Evolutionary conservation across 1,140 invertebrate species (phyloP).

Genomic region (Bombus haemorrhoidalis): DNA sequence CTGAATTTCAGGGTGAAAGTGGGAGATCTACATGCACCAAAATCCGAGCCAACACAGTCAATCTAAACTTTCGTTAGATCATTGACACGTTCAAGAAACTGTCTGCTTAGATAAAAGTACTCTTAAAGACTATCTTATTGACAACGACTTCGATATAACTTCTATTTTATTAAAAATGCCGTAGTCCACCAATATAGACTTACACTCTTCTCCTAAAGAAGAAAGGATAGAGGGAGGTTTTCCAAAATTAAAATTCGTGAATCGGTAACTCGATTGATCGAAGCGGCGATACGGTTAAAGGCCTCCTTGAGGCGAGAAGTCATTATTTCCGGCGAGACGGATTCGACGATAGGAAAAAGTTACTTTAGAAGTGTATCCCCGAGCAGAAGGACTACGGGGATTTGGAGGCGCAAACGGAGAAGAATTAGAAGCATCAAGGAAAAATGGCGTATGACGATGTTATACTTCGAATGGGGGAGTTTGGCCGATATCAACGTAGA

Average conservation of each 20-base stretch:
- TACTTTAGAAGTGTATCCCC: constrained; percentile 3
- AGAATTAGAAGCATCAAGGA: background rate
- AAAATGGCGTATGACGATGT: constrained; percentile 90
- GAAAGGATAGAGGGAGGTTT: background rate
- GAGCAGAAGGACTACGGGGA: constrained; percentile 24
- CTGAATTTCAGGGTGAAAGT: constrained; percentile 15
- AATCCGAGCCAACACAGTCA: background rate
- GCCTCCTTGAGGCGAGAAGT: background rate
- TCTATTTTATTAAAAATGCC: background rate
- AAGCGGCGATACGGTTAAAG: background rate
- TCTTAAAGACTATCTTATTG: background rate
- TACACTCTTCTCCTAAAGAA: background rate
- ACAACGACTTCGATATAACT: background rate
- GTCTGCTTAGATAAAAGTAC: background rate
- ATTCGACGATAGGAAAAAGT: constrained; percentile 10
- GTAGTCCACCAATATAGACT: background rate
- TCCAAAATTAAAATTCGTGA: background rate
- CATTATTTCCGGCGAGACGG: constrained; percentile 33
- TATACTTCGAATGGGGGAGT: constrained; percentile 87
- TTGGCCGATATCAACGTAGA: constrained; percentile 88
- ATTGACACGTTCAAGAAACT: background rate
- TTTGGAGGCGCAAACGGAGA: constrained; percentile 26
- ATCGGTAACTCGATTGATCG: background rate
- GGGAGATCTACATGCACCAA: background rate
- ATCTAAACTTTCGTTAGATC: background rate